Evolutionary conservation across 2,797 vertebrate species (phyloP).

Genomic region (Triplophysa yarkandensis): DNA sequence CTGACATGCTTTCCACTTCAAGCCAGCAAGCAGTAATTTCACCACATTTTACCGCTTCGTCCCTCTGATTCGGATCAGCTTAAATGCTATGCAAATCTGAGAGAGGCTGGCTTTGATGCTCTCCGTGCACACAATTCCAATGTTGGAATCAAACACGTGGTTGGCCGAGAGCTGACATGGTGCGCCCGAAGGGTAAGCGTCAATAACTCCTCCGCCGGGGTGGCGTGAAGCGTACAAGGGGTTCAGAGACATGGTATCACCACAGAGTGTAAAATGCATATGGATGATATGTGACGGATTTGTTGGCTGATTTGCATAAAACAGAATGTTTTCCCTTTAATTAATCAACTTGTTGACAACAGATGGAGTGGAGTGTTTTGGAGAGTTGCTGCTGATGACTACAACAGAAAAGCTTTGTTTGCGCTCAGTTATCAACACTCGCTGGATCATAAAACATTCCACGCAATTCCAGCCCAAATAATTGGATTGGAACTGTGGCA

Average conservation of each 20-base stretch:
- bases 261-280: conserved; percentile 19
- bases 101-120: conserved; percentile 48
- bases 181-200: conserved; percentile 16
- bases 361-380: conserved; percentile 55
- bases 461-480: conserved; percentile 15
- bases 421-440: conserved; percentile 45
- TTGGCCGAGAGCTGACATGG: conserved; percentile 23
- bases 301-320: conserved; percentile 43
- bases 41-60: conserved; percentile 46
- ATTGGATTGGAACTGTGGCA: conserved; percentile 19
- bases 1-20: conserved; percentile 56
- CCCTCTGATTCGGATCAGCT: conserved; percentile 43
- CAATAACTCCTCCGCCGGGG: conserved; percentile 29
- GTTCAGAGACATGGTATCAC: not conserved
- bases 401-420: conserved; percentile 44
- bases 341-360: conserved; percentile 53
- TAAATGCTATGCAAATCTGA: conserved; percentile 54
- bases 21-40: conserved; percentile 53
- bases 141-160: conserved; percentile 36
- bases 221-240: no score
- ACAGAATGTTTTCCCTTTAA: conserved; percentile 52
- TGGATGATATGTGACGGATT: conserved; percentile 31
- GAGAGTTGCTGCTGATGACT: conserved; percentile 48
- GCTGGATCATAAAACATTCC: conserved; percentile 41
- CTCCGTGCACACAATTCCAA: conserved; percentile 45